A percentile compares a stretch with the other conserved stretches of the same genome.
These are phyloP conservation scores for Botia almorhae DNA, from an alignment of 2,797 vertebrate genomes.

Conservation along the genomic window DNA sequence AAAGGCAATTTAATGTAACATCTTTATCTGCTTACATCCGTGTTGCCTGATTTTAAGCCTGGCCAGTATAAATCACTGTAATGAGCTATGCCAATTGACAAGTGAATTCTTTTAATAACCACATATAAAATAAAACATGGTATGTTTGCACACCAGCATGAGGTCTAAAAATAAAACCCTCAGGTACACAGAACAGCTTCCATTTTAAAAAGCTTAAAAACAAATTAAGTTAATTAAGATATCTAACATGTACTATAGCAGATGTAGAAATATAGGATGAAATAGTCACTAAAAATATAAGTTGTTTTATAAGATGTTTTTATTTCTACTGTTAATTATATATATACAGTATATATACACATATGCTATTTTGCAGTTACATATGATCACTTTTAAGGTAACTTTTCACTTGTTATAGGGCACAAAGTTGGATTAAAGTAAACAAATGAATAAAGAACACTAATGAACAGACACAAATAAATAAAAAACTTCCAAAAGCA, in stretches of 20 bases:
- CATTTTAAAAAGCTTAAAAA: background rate
- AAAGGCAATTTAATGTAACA: slow-evolving; percentile 61
- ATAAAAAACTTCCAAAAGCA: background rate
- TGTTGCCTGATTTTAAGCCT: slow-evolving; percentile 59
- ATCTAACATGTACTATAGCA: background rate
- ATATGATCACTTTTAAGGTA: too few species aligned
- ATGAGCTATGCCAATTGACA: slow-evolving; percentile 67
- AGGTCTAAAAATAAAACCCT: slow-evolving; percentile 40
- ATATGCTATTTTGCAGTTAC: too few species aligned
- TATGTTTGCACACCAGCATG: slow-evolving; percentile 25
- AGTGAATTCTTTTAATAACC: slow-evolving; percentile 40
- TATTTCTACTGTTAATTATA: too few species aligned
- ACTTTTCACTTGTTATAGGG: too few species aligned
- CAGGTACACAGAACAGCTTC: background rate
- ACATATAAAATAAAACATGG: slow-evolving; percentile 53
- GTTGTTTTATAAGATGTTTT: too few species aligned
- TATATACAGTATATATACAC: too few species aligned
- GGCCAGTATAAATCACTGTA: slow-evolving; percentile 66
- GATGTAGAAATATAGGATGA: too few species aligned
- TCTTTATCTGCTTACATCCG: slow-evolving; percentile 60
- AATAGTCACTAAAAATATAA: too few species aligned
- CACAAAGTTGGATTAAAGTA: background rate
- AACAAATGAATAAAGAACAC: background rate
- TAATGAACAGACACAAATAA: background rate
- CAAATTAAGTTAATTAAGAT: slow-evolving; percentile 17